Conservation (phyloP, 2,888 invertebrate genomes). For the Caenorhabditis sinica region DNA sequence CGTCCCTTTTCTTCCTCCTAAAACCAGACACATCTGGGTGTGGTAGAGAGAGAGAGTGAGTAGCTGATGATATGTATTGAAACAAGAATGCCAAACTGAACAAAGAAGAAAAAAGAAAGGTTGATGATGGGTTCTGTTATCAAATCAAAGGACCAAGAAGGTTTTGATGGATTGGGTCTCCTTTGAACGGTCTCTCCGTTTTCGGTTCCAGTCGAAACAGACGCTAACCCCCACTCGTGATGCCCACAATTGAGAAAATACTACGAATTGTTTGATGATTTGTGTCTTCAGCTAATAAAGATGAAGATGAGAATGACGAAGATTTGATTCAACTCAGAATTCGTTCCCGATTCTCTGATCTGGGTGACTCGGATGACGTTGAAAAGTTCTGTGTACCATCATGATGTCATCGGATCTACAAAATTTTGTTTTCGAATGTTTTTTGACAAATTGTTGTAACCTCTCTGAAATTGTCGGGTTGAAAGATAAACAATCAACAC, state of each 20-base stretch:
- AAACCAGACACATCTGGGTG: slow-evolving; percentile 37
- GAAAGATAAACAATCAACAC: slow-evolving; percentile 34
- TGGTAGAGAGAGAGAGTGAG: slow-evolving; percentile 18
- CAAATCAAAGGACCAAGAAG: slow-evolving; percentile 18
- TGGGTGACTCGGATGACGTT: slow-evolving; percentile 38
- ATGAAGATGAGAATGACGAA: slow-evolving; percentile 30
- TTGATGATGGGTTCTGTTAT: slow-evolving; percentile 25
- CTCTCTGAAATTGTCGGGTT: slow-evolving; percentile 33
- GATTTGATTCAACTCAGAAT: slow-evolving; percentile 26
- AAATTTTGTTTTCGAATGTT: slow-evolving; percentile 28
- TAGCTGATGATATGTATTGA: slow-evolving; percentile 9
- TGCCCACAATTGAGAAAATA: slow-evolving; percentile 32
- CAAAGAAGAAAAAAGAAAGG: slow-evolving; percentile 15
- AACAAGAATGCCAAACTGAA: slow-evolving; percentile 19
- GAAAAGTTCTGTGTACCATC: background rate
- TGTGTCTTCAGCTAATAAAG: background rate
- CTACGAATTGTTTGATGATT: slow-evolving; percentile 36
- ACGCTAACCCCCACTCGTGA: slow-evolving; percentile 30
- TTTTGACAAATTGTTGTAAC: slow-evolving; percentile 34
- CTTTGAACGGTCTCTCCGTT: slow-evolving; percentile 27
- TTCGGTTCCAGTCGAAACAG: slow-evolving; percentile 36
- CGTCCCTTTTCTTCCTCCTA: background rate
- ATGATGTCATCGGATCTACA: slow-evolving; percentile 46
- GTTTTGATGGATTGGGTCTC: slow-evolving; percentile 4
- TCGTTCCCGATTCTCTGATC: slow-evolving; percentile 23